Evolutionary conservation across 2,113 vertebrate genomes (phyloP).

Genomic region (Notiomystis cincta): DNA sequence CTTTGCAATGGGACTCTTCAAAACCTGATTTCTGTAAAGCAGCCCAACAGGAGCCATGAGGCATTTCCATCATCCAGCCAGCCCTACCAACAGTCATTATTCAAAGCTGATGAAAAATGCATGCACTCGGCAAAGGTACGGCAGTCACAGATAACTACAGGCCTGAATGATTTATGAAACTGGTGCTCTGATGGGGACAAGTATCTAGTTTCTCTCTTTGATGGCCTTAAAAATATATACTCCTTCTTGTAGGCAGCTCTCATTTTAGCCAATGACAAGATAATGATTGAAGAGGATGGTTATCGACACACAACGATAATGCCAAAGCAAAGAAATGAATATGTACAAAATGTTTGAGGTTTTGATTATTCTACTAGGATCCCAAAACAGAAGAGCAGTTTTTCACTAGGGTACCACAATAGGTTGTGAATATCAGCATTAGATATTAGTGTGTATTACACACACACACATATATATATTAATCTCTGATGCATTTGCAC

Average conservation of each 20-base stretch:
- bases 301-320: background rate
- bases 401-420: background rate
- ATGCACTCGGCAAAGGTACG: background rate
- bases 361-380: background rate
- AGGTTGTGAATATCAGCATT: background rate
- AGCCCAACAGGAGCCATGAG: background rate
- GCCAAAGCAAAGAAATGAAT: background rate
- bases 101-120: conserved; percentile 61
- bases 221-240: conserved; percentile 14
- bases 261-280: background rate
- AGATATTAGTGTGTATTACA: background rate
- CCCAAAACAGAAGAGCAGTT: background rate
- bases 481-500: background rate
- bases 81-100: background rate
- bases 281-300: background rate
- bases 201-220: conserved; percentile 20
- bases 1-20: background rate
- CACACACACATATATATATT: background rate
- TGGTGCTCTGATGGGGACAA: conserved; percentile 14
- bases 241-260: background rate
- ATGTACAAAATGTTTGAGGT: background rate
- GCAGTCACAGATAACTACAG: background rate
- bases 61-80: background rate
- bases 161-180: conserved; percentile 66
- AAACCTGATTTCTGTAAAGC: background rate